Evolutionary conservation across 2,888 invertebrate species (phyloP), one percentile per base, ranked within the genome.

Genomic region (Ethmia dodecea): DNA sequence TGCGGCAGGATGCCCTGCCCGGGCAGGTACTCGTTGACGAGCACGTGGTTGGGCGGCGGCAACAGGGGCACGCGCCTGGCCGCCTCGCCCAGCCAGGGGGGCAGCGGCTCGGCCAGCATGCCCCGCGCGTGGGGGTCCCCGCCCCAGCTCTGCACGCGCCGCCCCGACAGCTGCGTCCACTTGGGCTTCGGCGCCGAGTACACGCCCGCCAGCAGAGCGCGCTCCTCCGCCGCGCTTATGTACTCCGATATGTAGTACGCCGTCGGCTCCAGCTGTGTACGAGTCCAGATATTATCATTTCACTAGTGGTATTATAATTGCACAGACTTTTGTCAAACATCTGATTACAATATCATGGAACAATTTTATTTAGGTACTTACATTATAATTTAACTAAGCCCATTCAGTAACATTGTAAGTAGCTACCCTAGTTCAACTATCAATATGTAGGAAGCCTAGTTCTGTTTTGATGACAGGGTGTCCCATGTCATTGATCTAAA

Each of bases 81-180:
- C 16, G 13, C 13, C 8, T 8, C 31, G 51, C 90, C 87, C 16
- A 98, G 83, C 98, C 98, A 98, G 68, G 75, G 55, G 1, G 99
- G 98, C 48, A 99, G 91, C 43, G 89, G 86, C 74, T 98, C 98
- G 0, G 94, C 91, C 44, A 99, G 90, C 95, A 99, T 96, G 38
- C 97, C 97, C 60, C 95, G 97, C 10, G 89, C 90, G 67, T 97
- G 97, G 1, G 98, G 98, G 36, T 97, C 86, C 0, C 99, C 99
- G 13, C 99, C 99, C 92, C 98, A 99, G 73, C 99, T 98, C 68
- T 99, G 97, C n/a, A 99, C 87, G 43, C 98, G 89, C 45, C 99
- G 89, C 65, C 97, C 93, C 12, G 93, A 90, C 25, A 99, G 86
- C 62, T 94, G 94, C 1, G 97, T 97, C 99, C 99, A 99, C 79